phyloP scores from a whole-genome alignment of 1,140 invertebrate species.

The Halesus radiatus region DNA sequence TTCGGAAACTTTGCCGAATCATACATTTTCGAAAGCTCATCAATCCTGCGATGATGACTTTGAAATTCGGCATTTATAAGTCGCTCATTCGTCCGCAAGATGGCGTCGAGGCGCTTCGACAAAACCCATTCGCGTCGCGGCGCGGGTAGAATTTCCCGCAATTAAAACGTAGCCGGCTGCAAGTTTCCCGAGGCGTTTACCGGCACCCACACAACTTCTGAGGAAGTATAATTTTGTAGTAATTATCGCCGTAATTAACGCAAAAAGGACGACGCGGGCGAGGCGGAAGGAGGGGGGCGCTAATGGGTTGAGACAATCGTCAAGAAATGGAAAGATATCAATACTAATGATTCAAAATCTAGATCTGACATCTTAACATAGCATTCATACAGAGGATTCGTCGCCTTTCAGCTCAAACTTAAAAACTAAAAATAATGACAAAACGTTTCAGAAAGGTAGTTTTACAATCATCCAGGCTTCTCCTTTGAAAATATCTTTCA shows the following conservation, averaged over 20 bases:
- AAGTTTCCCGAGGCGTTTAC: conserved; percentile 24
- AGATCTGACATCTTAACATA: no score
- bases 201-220: conserved; percentile 24
- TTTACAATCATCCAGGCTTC: no score
- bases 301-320: no score
- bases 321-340: no score
- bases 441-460: no score
- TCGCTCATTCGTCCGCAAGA: conserved; percentile 24
- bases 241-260: conserved; percentile 42
- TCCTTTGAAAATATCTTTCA: no score
- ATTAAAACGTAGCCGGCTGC: conserved; percentile 34
- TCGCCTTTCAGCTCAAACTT: no score
- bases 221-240: conserved; percentile 39
- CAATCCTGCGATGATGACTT: background rate
- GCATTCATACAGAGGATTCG: no score
- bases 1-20: no score
- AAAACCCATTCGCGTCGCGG: conserved; percentile 2
- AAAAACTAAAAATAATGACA: no score
- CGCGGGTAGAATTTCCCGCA: conserved; percentile 30
- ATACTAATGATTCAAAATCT: no score
- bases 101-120: conserved; percentile 9
- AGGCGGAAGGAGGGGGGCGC: background rate
- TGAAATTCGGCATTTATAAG: conserved; percentile 19
- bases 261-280: conserved; percentile 25
- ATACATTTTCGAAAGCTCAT: no score